Conservation (phyloP, 2,113 vertebrate genomes). For the Hemiscyllium ocellatum region DNA sequence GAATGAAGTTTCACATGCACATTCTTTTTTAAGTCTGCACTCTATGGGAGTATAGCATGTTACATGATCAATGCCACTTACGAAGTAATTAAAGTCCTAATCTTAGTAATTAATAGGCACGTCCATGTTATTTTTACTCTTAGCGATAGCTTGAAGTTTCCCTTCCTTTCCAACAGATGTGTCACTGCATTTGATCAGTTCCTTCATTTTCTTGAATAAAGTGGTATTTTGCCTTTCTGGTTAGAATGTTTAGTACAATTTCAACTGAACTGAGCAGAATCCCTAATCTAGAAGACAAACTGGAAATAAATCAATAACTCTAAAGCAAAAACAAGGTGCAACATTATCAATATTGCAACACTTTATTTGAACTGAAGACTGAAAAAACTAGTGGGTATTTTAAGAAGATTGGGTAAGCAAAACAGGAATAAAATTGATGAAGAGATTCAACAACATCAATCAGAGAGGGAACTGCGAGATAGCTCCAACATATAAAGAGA, state of each 20-base stretch:
- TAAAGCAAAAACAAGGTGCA: background rate
- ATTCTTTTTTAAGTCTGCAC: background rate
- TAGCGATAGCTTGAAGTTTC: background rate
- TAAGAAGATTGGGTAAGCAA: background rate
- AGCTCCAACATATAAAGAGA: background rate
- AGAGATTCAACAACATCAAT: background rate
- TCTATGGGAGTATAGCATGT: background rate
- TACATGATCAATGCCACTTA: background rate
- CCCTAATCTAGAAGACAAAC: background rate
- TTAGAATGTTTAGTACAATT: background rate
- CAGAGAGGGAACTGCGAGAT: background rate
- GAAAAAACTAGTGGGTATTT: background rate
- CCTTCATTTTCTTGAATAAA: background rate
- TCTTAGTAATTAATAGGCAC: background rate
- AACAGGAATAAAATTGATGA: background rate
- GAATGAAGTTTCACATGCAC: background rate
- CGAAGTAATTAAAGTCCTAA: background rate
- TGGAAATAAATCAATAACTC: background rate
- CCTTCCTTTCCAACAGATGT: background rate
- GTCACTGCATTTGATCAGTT: background rate
- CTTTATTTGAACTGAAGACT: background rate
- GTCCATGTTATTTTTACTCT: background rate
- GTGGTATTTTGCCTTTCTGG: background rate
- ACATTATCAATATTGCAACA: background rate
- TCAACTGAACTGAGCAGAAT: background rate